Base-by-base conservation (phyloP, 2,888 invertebrate genomes). In the Archips crataeganus region DNA sequence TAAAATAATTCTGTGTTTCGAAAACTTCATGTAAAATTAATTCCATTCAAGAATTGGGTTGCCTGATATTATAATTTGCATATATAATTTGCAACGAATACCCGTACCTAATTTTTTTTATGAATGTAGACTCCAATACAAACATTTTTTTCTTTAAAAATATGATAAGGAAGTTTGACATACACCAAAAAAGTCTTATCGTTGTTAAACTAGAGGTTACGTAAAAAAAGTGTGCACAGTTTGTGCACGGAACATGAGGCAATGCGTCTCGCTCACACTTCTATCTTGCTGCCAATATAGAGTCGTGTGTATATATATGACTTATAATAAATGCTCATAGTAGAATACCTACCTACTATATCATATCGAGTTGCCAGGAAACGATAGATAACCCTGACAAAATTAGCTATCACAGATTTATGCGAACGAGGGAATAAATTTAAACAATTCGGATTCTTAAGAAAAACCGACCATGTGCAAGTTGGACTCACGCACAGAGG, bases 331-430 rank as follows among this genome's bases (percentile, higher is more conserved):
- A 15, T 62, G 10, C 42, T 23, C 42, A 49, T 13, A 62, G 23
- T 64, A 64, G 34, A 49, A 64, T 64, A 64, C 64, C 64, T 64
- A 64, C 64, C 64, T 64, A 49, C 64, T 47, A 45, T 64, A 68
- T 60, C 68, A 61, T 86, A 85, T 87, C 85, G 80, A 79, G 78
- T 80, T 78, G 77, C 77, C 83, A 82, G 84, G 83, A 82, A 84
- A 75, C 77, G 60, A 9, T 67, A 81, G 86, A 88, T 89, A 89
- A 88, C 83, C 81, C 80, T 76, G 81, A 80, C 84, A 81, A 75
- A 78, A 77, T 66, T 57, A 70, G 70, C 54, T 75, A 72, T 78
- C 77, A 76, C 78, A 73, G 73, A 79, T 77, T 79, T 75, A 42
- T 63, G 63, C 47, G 32, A 42, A n/a, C 61, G 61, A 45, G 3